Evolutionary conservation across 2,888 invertebrate genomes (phyloP).

Genomic region (Acronicta alni): DNA sequence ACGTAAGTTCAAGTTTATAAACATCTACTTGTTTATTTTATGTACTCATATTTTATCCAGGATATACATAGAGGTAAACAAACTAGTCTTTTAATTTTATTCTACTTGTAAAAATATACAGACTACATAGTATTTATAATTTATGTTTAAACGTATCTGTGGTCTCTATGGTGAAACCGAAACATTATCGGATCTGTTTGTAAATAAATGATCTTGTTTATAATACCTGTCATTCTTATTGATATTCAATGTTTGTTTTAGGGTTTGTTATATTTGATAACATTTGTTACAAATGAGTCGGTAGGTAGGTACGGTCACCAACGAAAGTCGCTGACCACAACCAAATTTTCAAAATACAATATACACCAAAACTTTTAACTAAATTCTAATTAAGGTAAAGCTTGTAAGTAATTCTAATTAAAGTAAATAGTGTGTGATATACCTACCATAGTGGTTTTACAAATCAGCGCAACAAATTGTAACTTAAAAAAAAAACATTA

Average conservation of each 20-base stretch:
- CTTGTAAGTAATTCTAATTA: no score
- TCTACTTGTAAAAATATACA: conserved; percentile 1
- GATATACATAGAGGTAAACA: conserved; percentile 9
- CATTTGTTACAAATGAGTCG: neutral
- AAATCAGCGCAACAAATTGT: no score
- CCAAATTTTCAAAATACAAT: no score
- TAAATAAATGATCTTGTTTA: conserved; percentile 37
- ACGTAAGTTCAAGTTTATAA: conserved; percentile 31
- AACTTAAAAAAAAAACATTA: no score
- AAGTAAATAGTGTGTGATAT: no score
- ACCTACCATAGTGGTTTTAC: no score
- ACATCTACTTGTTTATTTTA: conserved; percentile 11
- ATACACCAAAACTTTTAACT: no score
- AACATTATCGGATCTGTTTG: conserved; percentile 26
- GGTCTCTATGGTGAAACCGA: conserved; percentile 1
- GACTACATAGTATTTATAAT: neutral
- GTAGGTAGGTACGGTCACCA: neutral
- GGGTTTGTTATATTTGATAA: neutral
- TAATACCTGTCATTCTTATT: conserved; percentile 25
- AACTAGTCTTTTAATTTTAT: neutral
- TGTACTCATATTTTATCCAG: conserved; percentile 12
- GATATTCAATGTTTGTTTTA: conserved; percentile 21
- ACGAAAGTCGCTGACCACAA: no score
- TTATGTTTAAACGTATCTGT: conserved; percentile 2
- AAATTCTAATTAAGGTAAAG: no score